A percentile compares a stretch with the other conserved stretches of the same genome.
These are phyloP conservation scores for Petrocephalus zakoni DNA, from an alignment of 2,113 vertebrate species.

Conservation along the genomic window DNA sequence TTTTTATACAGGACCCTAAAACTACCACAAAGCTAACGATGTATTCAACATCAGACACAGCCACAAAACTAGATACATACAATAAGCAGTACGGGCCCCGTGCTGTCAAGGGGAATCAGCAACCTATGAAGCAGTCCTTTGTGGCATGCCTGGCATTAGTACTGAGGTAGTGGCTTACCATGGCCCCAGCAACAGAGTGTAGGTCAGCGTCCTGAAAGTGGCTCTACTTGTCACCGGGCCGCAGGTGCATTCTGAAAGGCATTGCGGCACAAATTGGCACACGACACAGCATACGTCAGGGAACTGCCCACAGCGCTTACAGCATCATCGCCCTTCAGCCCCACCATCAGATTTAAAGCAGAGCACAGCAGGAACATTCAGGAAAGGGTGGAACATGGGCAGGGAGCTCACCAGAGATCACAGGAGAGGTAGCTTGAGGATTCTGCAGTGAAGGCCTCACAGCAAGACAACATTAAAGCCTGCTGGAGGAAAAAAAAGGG, in stretches of 20 bases:
- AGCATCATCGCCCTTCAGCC: background rate
- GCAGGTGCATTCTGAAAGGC: slow-evolving; percentile 36
- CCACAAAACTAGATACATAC: background rate
- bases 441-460: slow-evolving; percentile 38
- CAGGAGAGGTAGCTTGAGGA: slow-evolving; percentile 31
- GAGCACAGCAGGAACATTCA: background rate
- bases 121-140: background rate
- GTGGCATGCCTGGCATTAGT: background rate
- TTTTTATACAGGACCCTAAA: background rate
- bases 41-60: background rate
- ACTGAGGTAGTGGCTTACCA: slow-evolving; percentile 46
- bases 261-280: background rate
- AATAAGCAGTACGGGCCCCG: background rate
- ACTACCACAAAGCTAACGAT: background rate
- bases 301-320: background rate
- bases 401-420: slow-evolving; percentile 42
- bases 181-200: slow-evolving; percentile 57
- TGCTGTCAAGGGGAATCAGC: background rate
- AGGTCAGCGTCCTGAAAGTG: slow-evolving; percentile 43
- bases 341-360: background rate
- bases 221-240: slow-evolving; percentile 28
- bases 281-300: background rate
- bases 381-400: background rate
- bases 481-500: slow-evolving; percentile 34
- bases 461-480: slow-evolving; percentile 55